These are phyloP conservation scores for Pterostichus madidus DNA, from an alignment of 2,888 invertebrate species.

Conservation along the genomic window DNA sequence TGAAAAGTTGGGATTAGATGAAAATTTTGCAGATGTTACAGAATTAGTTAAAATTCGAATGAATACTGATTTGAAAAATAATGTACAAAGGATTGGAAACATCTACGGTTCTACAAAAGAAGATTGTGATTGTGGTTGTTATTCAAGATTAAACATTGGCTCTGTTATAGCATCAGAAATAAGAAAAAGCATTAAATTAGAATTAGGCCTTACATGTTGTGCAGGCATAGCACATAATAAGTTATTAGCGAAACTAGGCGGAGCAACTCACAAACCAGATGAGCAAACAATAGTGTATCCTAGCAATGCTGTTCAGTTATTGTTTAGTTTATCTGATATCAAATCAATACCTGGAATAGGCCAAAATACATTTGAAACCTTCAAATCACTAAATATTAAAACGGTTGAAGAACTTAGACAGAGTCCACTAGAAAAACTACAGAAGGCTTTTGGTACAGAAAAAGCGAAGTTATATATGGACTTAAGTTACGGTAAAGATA, in stretches of 20 bases:
- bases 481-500: constrained; percentile 87
- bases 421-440: constrained; percentile 80
- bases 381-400: constrained; percentile 83
- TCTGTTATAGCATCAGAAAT: constrained; percentile 88
- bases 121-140: constrained; percentile 88
- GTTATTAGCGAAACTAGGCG: constrained; percentile 88
- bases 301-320: constrained; percentile 82
- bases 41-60: constrained; percentile 81
- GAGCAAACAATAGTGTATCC: constrained; percentile 90
- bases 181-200: constrained; percentile 83
- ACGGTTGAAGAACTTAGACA: constrained; percentile 85
- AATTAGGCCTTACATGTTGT: constrained; percentile 88
- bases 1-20: constrained; percentile 91
- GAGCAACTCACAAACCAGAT: constrained; percentile 87
- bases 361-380: constrained; percentile 82
- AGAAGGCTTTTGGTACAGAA: constrained; percentile 82
- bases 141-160: constrained; percentile 83
- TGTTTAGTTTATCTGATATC: constrained; percentile 82
- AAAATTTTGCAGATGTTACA: constrained; percentile 91
- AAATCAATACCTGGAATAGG: constrained; percentile 88
- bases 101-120: constrained; percentile 79
- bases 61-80: constrained; percentile 69
- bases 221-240: constrained; percentile 93
- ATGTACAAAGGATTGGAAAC: constrained; percentile 79
- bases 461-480: constrained; percentile 85